A percentile compares a stretch with the other conserved stretches of the same genome.
These are phyloP conservation scores for Teleiodes luculella DNA, from an alignment of 2,888 invertebrate genomes.

Conservation along the genomic window DNA sequence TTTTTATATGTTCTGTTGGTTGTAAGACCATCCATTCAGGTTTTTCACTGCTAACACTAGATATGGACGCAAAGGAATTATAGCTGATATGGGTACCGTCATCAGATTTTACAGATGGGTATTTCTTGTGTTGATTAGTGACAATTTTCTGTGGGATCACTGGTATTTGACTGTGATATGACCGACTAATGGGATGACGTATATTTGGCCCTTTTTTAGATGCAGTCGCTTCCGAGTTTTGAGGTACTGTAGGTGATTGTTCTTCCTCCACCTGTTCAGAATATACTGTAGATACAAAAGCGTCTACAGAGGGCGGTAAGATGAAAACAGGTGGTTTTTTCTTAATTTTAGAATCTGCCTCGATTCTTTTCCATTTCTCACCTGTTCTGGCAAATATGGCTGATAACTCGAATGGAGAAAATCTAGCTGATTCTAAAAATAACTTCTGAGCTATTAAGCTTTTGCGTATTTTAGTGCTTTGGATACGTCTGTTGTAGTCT, in stretches of 20 bases:
- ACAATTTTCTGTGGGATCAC: too few relatives aligned
- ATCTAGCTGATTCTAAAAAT: conserved; percentile 42
- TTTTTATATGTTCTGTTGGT: neutral
- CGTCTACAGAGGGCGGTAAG: too few relatives aligned
- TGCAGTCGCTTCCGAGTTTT: too few relatives aligned
- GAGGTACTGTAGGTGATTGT: neutral
- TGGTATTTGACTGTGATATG: too few relatives aligned
- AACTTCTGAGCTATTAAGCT: conserved; percentile 52
- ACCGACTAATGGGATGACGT: too few relatives aligned
- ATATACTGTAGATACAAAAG: neutral
- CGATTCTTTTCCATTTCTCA: conserved; percentile 36
- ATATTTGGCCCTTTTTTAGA: too few relatives aligned
- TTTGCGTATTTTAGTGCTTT: conserved; percentile 46
- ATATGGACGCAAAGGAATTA: neutral
- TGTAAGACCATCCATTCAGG: neutral
- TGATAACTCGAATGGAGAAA: conserved; percentile 56
- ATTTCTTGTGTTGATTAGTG: too few relatives aligned
- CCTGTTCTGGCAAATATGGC: conserved; percentile 49
- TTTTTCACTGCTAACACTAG: neutral
- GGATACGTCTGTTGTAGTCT: conserved; percentile 44
- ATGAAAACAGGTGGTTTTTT: neutral
- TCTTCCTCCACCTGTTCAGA: neutral
- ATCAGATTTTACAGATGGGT: too few relatives aligned
- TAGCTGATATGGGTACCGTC: neutral
- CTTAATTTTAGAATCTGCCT: neutral